Evolutionary conservation across 1,140 invertebrate species (phyloP).

Genomic region (Nasonia longicornis): DNA sequence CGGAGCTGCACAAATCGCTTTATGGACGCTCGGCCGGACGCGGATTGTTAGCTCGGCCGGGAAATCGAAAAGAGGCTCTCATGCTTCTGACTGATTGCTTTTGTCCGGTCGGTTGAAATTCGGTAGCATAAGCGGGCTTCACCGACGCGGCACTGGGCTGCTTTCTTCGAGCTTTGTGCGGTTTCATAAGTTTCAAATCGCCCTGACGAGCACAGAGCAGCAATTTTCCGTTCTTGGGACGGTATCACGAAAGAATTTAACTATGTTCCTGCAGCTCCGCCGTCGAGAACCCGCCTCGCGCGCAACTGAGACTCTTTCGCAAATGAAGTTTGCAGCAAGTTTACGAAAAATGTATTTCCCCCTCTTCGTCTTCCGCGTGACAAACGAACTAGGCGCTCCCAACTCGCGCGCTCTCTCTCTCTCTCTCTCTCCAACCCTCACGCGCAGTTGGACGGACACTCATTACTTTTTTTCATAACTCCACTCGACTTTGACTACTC

Average conservation of each 20-base stretch:
- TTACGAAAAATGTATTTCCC: constrained; percentile 38
- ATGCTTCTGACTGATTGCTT: constrained; percentile 11
- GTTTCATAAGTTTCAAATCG: too few relatives aligned
- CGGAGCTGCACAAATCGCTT: constrained; percentile 54
- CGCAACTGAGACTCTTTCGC: not conserved
- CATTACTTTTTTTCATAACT: constrained; percentile 9
- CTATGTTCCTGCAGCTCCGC: too few relatives aligned
- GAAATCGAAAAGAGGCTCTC: constrained; percentile 19
- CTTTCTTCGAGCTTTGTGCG: too few relatives aligned
- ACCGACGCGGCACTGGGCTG: too few relatives aligned
- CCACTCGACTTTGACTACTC: too few relatives aligned
- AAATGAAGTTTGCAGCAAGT: constrained; percentile 15
- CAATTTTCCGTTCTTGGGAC: too few relatives aligned
- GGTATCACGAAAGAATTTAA: too few relatives aligned
- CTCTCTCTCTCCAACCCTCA: too few relatives aligned
- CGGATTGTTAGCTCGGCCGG: constrained; percentile 52
- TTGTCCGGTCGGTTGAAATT: not conserved
- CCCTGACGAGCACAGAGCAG: too few relatives aligned
- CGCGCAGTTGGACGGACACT: not conserved
- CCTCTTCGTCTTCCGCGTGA: constrained; percentile 32
- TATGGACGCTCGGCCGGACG: constrained; percentile 54
- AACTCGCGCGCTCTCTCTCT: too few relatives aligned
- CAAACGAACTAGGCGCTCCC: not conserved
- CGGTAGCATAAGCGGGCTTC: not conserved
- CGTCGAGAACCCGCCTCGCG: too few relatives aligned